Conservation (phyloP, 2,797 vertebrate species). For the Thamnophis elegans region DNA sequence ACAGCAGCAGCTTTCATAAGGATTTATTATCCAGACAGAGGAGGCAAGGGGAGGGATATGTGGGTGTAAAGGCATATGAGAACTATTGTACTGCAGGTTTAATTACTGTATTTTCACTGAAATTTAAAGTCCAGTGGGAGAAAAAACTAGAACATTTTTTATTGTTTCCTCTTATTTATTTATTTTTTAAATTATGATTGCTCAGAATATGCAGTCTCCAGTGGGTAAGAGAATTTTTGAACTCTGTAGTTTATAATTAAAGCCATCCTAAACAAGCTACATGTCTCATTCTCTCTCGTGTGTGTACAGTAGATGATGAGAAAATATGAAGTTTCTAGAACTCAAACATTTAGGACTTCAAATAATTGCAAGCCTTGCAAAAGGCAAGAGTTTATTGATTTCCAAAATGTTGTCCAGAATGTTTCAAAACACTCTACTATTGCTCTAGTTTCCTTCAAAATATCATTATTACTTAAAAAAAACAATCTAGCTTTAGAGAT, state of each 20-base stretch:
- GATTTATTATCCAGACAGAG: constrained; percentile 67
- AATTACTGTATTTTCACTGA: constrained; percentile 70
- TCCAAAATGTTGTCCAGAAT: background rate
- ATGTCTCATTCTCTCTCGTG: background rate
- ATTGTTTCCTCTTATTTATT: constrained; percentile 49
- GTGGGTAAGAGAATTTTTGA: constrained; percentile 42
- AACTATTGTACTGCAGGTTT: constrained; percentile 67
- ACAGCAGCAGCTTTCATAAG: constrained; percentile 67
- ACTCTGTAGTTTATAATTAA: constrained; percentile 23
- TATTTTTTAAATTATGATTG: constrained; percentile 56
- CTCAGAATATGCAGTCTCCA: constrained; percentile 55
- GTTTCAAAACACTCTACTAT: background rate
- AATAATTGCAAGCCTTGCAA: background rate
- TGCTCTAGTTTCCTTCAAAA: background rate
- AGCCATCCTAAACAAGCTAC: constrained; percentile 4
- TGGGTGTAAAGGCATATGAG: constrained; percentile 38
- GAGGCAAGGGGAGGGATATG: constrained; percentile 35
- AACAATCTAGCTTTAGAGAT: background rate
- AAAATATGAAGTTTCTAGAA: background rate
- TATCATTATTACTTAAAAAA: background rate
- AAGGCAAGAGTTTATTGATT: background rate
- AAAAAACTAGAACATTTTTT: constrained; percentile 58
- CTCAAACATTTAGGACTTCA: background rate
- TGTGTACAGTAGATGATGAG: background rate
- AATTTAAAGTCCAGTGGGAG: constrained; percentile 62